A percentile compares a stretch with the other conserved stretches of the same genome.
These are phyloP conservation scores for Eleutherodactylus coqui DNA, from an alignment of 2,797 vertebrate genomes.

Conservation along the genomic window DNA sequence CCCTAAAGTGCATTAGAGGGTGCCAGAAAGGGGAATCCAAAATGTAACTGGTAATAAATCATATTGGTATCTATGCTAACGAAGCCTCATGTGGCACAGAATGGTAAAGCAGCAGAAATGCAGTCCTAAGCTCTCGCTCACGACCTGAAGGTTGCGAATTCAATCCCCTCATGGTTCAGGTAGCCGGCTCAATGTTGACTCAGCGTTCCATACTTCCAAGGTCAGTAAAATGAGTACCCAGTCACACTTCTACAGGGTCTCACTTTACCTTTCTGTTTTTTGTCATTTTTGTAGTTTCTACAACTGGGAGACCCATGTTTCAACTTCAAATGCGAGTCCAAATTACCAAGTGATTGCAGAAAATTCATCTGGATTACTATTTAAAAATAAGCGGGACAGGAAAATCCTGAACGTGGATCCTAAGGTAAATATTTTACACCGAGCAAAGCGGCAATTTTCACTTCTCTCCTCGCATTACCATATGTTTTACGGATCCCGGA, in stretches of 20 bases:
- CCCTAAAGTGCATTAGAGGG: too few relatives aligned
- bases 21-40: too few relatives aligned
- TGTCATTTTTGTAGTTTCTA: constrained; percentile 81
- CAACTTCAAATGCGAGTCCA: constrained; percentile 77
- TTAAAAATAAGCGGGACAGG: constrained; percentile 82
- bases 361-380: constrained; percentile 80
- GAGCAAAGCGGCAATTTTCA: constrained; percentile 57
- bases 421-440: constrained; percentile 74
- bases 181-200: too few relatives aligned
- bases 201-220: too few relatives aligned
- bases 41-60: background rate
- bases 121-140: too few relatives aligned
- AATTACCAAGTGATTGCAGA: constrained; percentile 87
- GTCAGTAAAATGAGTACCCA: too few relatives aligned
- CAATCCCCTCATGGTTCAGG: too few relatives aligned
- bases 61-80: background rate
- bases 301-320: constrained; percentile 84
- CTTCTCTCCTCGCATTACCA: constrained; percentile 55
- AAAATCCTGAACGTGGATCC: constrained; percentile 86
- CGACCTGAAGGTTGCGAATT: too few relatives aligned
- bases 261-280: constrained; percentile 33
- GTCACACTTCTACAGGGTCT: background rate
- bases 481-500: constrained; percentile 54
- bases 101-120: too few relatives aligned
- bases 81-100: too few relatives aligned